Evolutionary conservation across 2,113 vertebrate genomes (phyloP), one percentile per base, ranked within the genome.

Genomic region (Meles meles): DNA sequence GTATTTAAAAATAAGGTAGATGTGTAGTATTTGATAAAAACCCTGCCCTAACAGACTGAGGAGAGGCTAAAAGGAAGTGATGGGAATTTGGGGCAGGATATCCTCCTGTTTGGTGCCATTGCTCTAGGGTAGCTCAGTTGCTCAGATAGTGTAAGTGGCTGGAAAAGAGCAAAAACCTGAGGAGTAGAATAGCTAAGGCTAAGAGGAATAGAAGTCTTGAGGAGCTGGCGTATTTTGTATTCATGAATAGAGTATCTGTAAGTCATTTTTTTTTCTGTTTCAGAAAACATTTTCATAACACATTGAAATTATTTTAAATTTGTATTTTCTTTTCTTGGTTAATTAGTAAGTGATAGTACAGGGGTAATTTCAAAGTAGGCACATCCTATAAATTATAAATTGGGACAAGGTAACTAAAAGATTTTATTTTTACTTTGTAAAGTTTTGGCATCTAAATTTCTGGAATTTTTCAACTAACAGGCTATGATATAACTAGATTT

Each of bases 261-360:
- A 74, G 11, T 61, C 25, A 27, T 44, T 17, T 65, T 42, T 20
- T 39, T 93, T 88, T 42, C n/a, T 94, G 17, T 85, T 93, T 86
- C 49, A 94, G 77, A 96, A 97, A 88, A 93, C n/a, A 72, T 93
- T 84, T 63, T 8, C 63, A 12, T 84, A 57, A 65, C 34, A 88
- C 39, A 69, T 79, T 92, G 76, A 90, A 93, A 86, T 74, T 7
- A 81, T 89, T 89, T 93, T 72, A 82, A 91, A 79, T 74, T 88
- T 80, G 11, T 23, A 15, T 84, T 65, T 49, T 74, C 27, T 61
- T 55, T 85, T 79, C 25, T 1, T 82, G 17, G 71, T 91, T 96
- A 95, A 88, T 96, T 95, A 65, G 31, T 94, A 17, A 93, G 85
- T 97, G 34, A 18, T 71, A 79, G 18, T 57, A 42, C 47, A 92